These are phyloP conservation scores for Cephalotes varians DNA, from an alignment of 2,888 invertebrate species.

Conservation along the genomic window DNA sequence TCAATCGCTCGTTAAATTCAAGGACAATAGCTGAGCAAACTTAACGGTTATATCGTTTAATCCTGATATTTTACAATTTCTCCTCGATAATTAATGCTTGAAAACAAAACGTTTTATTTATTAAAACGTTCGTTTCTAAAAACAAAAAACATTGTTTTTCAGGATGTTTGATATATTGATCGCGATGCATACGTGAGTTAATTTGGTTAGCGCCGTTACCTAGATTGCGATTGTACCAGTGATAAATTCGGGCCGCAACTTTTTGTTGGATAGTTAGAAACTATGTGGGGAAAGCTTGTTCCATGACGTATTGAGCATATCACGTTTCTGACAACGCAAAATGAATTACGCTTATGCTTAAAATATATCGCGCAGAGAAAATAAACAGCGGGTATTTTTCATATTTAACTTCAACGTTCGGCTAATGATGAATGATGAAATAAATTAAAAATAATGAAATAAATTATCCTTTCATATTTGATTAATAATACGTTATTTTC, in stretches of 20 bases:
- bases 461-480: constrained; percentile 26
- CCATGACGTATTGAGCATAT: constrained; percentile 24
- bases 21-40: not conserved
- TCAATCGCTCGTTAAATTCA: constrained; percentile 21
- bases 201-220: constrained; percentile 21
- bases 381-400: constrained; percentile 36
- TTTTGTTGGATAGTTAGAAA: constrained; percentile 27
- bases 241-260: constrained; percentile 19
- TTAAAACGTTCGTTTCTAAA: not conserved
- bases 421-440: not conserved
- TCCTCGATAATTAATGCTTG: not conserved
- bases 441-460: constrained; percentile 22
- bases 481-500: constrained; percentile 3
- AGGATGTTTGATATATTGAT: not conserved
- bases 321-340: constrained; percentile 19
- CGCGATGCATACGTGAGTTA: not conserved
- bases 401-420: constrained; percentile 20
- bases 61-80: not conserved
- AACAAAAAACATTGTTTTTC: not conserved
- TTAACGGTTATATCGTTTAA: not conserved
- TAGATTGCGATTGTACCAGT: constrained; percentile 20
- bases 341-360: constrained; percentile 38
- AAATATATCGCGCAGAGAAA: constrained; percentile 36
- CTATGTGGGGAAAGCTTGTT: constrained; percentile 4
- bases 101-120: not conserved